Evolutionary conservation across 2,797 vertebrate species (phyloP).

Genomic region (Moxostoma hubbsi): DNA sequence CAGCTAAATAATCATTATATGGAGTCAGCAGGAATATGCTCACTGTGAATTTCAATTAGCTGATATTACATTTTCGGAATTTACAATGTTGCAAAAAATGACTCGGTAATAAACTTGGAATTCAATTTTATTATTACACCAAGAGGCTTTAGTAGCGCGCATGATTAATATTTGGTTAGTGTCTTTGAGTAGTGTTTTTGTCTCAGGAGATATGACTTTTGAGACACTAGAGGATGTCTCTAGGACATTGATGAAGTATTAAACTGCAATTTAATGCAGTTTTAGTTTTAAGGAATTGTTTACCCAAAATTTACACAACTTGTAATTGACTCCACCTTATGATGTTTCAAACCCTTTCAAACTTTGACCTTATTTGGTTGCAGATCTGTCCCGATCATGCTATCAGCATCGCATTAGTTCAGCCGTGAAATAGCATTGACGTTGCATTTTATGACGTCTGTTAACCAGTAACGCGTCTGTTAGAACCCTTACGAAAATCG

Average conservation of each 20-base stretch:
- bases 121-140: background rate
- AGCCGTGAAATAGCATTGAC: too few species aligned
- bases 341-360: background rate
- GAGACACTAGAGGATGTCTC: background rate
- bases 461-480: too few species aligned
- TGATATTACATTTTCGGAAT: background rate
- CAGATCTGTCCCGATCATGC: too few species aligned
- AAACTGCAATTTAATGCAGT: background rate
- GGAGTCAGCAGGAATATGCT: slow-evolving; percentile 9
- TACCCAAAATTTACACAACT: too few species aligned
- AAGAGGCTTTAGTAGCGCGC: background rate
- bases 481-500: too few species aligned
- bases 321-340: too few species aligned
- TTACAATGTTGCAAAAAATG: background rate
- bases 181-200: background rate
- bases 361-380: too few species aligned
- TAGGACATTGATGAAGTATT: background rate
- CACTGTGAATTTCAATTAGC: slow-evolving; percentile 21
- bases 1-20: background rate
- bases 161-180: background rate
- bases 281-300: too few species aligned
- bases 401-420: too few species aligned
- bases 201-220: background rate
- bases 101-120: slow-evolving; percentile 6
- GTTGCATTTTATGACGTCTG: too few species aligned